Evolutionary conservation across 1,140 invertebrate species (phyloP), one percentile per base, ranked within the genome.

Genomic region (Aethina tumida): DNA sequence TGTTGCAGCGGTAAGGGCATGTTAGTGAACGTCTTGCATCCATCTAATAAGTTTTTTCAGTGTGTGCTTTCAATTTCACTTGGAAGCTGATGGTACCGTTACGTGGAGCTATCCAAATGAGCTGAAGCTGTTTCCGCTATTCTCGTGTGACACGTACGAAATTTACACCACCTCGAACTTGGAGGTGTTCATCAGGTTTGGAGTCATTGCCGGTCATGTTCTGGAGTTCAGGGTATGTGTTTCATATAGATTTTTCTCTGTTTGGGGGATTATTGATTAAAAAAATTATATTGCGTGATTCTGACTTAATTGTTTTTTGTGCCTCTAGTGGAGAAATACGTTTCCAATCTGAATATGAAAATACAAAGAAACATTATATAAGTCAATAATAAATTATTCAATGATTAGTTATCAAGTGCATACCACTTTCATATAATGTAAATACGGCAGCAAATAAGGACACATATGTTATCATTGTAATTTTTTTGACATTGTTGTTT

Each of bases 91-190:
- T 50, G 75, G 76, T 14, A 76, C 79, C 61, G 74, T 79, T 2
- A 69, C 64, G 3, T 79, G 76, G 75, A 73, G 66, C 45, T 60
- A 72, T n/a, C 55, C 65, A 16, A 67, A 73, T 29, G 67, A 71
- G 41, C 66, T 73, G 20, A 69, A 74, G 55, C 54, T 60, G 15
- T 66, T 75, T 45, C 73, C 75, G 2, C 60, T 79, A 42, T 79
- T 79, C 52, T 69, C 66, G 45, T 78, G 76, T 63, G 74, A 79
- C 54, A 79, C 74, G 26, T 79, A 74, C 58, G 75, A 79, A 58
- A 59, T 74, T 7, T 59, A 62, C 29, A 47, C 42, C 10, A 62
- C 50, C 60, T 64, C 19, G 10, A 19, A 17, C 34, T 13, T 20
- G 26, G 5, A n/a, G 32, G 1, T 10, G 33, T 29, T 57, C 73